phyloP scores from a whole-genome alignment of 2,888 invertebrate genomes.

The Eilema caniola region DNA sequence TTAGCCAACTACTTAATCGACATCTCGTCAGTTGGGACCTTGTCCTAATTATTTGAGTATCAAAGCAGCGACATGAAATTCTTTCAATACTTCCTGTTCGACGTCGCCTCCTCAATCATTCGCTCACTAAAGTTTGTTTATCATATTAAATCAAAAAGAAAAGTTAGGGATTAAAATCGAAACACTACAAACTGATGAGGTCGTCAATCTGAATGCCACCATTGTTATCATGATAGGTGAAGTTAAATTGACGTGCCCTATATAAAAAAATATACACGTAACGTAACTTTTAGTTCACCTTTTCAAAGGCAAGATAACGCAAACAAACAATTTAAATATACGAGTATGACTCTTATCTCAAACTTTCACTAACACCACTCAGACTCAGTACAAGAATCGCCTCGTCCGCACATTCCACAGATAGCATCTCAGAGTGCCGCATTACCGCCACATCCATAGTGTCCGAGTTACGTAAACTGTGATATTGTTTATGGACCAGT shows the following conservation, averaged over 20 bases:
- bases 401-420: slow-evolving; percentile 36
- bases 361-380: slow-evolving; percentile 35
- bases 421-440: slow-evolving; percentile 20
- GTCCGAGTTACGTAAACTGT: slow-evolving; percentile 12
- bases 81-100: background rate
- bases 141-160: background rate
- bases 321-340: slow-evolving; percentile 4
- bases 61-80: background rate
- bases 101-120: background rate
- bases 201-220: no score
- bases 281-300: background rate
- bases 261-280: no score
- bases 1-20: no score
- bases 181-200: no score
- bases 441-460: background rate
- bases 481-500: background rate
- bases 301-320: background rate
- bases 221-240: no score
- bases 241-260: no score
- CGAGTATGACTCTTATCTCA: slow-evolving; percentile 31
- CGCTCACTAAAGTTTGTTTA: background rate
- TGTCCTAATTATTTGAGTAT: background rate
- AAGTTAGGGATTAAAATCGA: background rate
- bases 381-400: slow-evolving; percentile 3
- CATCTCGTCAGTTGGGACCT: background rate